Conservation (phyloP, 1,140 invertebrate genomes). For the Physella acuta region DNA sequence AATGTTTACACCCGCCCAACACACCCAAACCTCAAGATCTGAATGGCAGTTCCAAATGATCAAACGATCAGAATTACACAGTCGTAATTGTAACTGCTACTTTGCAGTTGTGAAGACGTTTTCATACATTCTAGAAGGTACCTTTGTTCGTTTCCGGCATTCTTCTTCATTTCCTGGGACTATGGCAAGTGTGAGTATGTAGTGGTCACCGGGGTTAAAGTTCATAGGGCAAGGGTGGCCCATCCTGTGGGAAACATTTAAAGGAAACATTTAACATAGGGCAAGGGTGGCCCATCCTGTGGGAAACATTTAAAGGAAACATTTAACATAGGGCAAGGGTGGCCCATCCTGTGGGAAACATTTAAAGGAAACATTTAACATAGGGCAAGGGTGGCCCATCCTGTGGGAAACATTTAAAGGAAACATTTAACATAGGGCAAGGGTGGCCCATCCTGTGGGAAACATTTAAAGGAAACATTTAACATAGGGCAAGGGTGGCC, state of each 20-base stretch:
- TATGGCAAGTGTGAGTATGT: slow-evolving; percentile 84
- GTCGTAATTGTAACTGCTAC: too few species aligned
- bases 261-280: too few species aligned
- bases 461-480: too few species aligned
- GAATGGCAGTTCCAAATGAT: too few species aligned
- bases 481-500: slow-evolving; percentile 61
- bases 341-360: slow-evolving; percentile 51
- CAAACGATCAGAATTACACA: too few species aligned
- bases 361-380: too few species aligned
- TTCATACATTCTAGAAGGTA: too few species aligned
- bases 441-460: slow-evolving; percentile 55
- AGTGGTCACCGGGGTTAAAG: slow-evolving; percentile 95
- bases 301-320: too few species aligned
- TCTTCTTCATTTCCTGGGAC: slow-evolving; percentile 80
- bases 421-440: slow-evolving; percentile 62
- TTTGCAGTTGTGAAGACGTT: too few species aligned
- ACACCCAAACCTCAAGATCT: too few species aligned
- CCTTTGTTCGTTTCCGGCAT: slow-evolving; percentile 41
- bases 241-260: slow-evolving; percentile 46
- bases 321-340: slow-evolving; percentile 61
- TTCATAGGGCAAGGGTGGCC: slow-evolving; percentile 67
- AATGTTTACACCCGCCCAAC: too few species aligned
- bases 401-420: slow-evolving; percentile 45
- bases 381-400: slow-evolving; percentile 61
- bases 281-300: slow-evolving; percentile 59